Base-by-base conservation (phyloP, 1,140 invertebrate genomes). In the Aleiodes sp. region DNA sequence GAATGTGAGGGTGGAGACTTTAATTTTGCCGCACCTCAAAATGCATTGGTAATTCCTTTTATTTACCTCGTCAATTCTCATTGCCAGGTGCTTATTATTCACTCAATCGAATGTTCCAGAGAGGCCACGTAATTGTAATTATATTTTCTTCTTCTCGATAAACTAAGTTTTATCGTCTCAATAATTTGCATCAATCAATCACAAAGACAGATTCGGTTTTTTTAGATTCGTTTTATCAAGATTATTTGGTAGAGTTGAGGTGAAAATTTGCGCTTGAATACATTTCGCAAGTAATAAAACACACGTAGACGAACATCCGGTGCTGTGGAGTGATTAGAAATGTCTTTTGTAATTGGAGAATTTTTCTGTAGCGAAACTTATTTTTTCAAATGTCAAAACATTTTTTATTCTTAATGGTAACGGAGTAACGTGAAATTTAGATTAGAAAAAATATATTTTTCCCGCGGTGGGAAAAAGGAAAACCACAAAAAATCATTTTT, bases 11-110 rank as follows among this genome's bases (percentile, higher is more conserved):
- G 70, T 72, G 70, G 70, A 72, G 70, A 29, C 65, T 57, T 60
- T 68, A 72, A 61, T 68, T 68, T 39, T 26, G 70, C 70, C 65
- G 57, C 70, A 72, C 70, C 70, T 63, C 31, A 39, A 26, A 37
- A 21, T 19, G 39, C 61, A 61, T 41, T 65, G 39, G 24, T 12
- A 19, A 24, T 46, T 67, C 56, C 62, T 19, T 26, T 16, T 24
- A 6, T 31, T 6, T 33, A 46, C 39, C 29, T 65, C 43, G 65
- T 57, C 70, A 68, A 37, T 60, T 59, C 14, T 65, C 56, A 43
- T 65, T 28, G 33, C 60, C 56, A 60, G 28, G 69, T 61, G 31
- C 56, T 61, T 61, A 60, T 65, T 65, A 70, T 70, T 70, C 63
- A 70, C 63, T 70, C 68, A 68, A 12, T 37, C 46, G 26, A 59